Evolutionary conservation across 37 sponge, comb jelly and placozoan species (phyloP).

Genomic region (Cladorhizidae sp.): DNA sequence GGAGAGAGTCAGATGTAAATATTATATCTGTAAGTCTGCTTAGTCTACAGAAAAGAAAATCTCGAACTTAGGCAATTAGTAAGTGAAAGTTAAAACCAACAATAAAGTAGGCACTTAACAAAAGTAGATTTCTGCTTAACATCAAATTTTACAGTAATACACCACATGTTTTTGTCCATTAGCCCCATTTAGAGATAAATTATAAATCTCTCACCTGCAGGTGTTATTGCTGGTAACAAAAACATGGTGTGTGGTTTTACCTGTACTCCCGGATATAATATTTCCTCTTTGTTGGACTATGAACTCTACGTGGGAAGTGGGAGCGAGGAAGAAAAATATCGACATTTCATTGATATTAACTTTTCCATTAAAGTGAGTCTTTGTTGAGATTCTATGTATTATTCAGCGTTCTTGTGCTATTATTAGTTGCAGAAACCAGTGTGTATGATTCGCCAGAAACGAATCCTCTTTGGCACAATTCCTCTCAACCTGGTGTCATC

Average conservation of each 20-base stretch:
- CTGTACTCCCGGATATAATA: slow-evolving; percentile 52
- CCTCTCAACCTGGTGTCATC: slow-evolving; percentile 68
- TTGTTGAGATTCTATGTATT: neutral
- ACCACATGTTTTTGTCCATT: too few relatives aligned
- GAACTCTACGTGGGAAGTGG: slow-evolving; percentile 41
- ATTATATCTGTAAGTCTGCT: too few relatives aligned
- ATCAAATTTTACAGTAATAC: too few relatives aligned
- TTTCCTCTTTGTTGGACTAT: slow-evolving; percentile 41
- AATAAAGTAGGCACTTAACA: too few relatives aligned
- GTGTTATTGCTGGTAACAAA: slow-evolving; percentile 59
- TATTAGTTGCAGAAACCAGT: slow-evolving; percentile 34
- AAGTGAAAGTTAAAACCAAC: too few relatives aligned
- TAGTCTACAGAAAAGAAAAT: too few relatives aligned
- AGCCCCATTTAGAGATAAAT: too few relatives aligned
- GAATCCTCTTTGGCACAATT: slow-evolving; percentile 60
- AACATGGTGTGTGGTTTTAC: slow-evolving; percentile 72
- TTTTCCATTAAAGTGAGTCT: neutral
- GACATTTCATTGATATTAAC: neutral
- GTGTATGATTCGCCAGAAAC: slow-evolving; percentile 48
- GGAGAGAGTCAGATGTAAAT: too few relatives aligned
- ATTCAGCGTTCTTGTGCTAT: neutral
- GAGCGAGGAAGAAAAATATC: neutral
- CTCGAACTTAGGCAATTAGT: too few relatives aligned
- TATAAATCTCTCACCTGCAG: slow-evolving; percentile 17
- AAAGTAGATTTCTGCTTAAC: too few relatives aligned